These are phyloP conservation scores for Cassiopea andromeda DNA, from an alignment of 30 jellyfish, hydroid and myxozoan genomes.

Conservation along the genomic window DNA sequence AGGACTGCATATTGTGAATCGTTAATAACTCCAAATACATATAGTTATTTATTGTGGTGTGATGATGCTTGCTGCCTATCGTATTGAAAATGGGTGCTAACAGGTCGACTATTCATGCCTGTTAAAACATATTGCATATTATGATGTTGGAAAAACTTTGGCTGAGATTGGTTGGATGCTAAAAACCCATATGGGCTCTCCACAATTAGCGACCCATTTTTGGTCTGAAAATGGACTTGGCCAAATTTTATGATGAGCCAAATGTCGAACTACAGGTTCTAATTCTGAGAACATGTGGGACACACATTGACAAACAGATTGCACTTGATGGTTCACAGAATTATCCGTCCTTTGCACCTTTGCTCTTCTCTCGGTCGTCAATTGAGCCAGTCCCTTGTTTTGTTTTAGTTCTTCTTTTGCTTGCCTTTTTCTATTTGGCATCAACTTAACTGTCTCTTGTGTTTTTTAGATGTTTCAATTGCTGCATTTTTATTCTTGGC, in stretches of 20 bases:
- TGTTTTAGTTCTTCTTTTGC: conserved; percentile 8
- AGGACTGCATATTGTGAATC: background rate
- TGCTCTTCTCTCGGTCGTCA: conserved; percentile 11
- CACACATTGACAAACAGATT: conserved; percentile 4
- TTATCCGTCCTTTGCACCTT: conserved; percentile 10
- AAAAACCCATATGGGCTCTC: conserved; percentile 8
- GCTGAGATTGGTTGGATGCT: background rate
- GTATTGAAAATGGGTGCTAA: background rate
- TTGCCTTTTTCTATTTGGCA: conserved; percentile 17
- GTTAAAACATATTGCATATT: background rate
- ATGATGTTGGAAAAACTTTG: conserved; percentile 15
- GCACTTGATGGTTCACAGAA: background rate
- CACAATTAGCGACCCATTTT: conserved; percentile 1
- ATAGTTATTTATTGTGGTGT: background rate
- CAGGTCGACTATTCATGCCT: conserved; percentile 8
- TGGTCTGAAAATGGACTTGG: conserved; percentile 18
- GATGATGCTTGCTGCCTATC: background rate
- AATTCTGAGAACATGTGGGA: conserved; percentile 3
- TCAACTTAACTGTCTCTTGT: conserved; percentile 4
- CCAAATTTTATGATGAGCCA: conserved; percentile 27
- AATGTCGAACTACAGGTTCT: conserved; percentile 12
- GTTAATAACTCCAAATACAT: too few species aligned
- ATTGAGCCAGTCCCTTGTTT: conserved; percentile 19
- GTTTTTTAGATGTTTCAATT: background rate
- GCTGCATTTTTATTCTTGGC: background rate